Evolutionary conservation across 1,140 invertebrate genomes (phyloP), one percentile per base, ranked within the genome.

Genomic region (Nasonia longicornis): DNA sequence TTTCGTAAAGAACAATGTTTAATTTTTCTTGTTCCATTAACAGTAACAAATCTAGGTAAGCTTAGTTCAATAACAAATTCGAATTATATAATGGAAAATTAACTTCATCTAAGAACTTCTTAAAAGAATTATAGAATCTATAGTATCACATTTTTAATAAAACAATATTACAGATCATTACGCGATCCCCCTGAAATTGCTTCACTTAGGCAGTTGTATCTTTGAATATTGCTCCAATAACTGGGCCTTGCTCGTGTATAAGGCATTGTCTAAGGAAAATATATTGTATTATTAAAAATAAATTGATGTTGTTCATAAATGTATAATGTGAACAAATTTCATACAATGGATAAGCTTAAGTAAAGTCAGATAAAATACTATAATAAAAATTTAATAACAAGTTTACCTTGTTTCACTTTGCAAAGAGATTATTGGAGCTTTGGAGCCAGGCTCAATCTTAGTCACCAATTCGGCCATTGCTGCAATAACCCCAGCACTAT

Each of bases 161-260:
- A 22, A 80, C 80, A 8, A 81, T 79, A 71, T 71, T 31, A 31
- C 2, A 71, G 35, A 71, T 35, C 35, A 71, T 38, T 67, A 14
- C 2, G 22, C 29, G 11, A 29, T 20, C 7, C 35, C 38, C 0
- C 35, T n/a, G 31, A 71, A 71, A 42, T n/a, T n/a, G 12, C 12
- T 16, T 71, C 31, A 42, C 7, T 87, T 84, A 87, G 77, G 82
- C 79, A 14, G 87, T 84, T 64, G 87, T 83, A 82, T 89, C 86
- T 84, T 91, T 91, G 82, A 91, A 91, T 82, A 91, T 87, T 78
- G 90, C 90, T 77, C 89, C 89, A 81, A 90, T 87, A 42, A 91
- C 85, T 78, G 86, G 85, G 26, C 88, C 89, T 71, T 90, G 83
- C 16, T 88, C 89, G 69, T 89, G 87, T 82, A 91, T 91, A n/a